Evolutionary conservation across 2,113 vertebrate genomes (phyloP).

Genomic region (Xenopus laevis): DNA sequence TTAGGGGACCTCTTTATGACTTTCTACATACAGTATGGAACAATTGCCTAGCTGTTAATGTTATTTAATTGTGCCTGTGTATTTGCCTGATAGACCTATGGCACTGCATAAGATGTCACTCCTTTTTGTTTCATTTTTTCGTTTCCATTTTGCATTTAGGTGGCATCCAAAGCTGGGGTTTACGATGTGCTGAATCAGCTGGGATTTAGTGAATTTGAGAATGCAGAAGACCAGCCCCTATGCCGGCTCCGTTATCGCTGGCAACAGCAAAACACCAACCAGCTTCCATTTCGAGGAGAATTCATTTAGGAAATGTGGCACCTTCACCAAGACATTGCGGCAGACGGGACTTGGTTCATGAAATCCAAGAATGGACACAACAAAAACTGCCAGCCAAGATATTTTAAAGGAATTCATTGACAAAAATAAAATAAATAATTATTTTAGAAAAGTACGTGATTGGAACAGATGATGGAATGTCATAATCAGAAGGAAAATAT

Average conservation of each 20-base stretch:
- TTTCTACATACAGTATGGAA: too few relatives aligned
- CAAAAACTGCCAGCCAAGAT: not conserved
- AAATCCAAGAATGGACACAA: not conserved
- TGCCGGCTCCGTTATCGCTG: slow-evolving; percentile 81
- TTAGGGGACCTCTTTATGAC: too few relatives aligned
- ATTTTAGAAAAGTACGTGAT: too few relatives aligned
- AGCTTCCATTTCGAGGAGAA: slow-evolving; percentile 73
- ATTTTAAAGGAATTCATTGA: not conserved
- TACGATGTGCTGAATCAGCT: slow-evolving; percentile 88
- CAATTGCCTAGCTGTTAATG: too few relatives aligned
- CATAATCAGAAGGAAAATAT: too few relatives aligned
- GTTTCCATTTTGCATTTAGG: slow-evolving; percentile 61
- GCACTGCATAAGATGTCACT: too few relatives aligned
- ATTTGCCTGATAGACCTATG: too few relatives aligned
- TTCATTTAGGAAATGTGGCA: slow-evolving; percentile 65
- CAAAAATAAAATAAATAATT: not conserved
- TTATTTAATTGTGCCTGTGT: too few relatives aligned
- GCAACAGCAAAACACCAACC: slow-evolving; percentile 68
- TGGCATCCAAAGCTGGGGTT: slow-evolving; percentile 84
- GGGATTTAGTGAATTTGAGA: slow-evolving; percentile 87
- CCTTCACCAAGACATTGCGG: not conserved
- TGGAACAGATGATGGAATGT: too few relatives aligned
- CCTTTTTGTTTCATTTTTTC: too few relatives aligned
- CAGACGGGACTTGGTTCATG: not conserved
- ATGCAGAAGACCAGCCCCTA: slow-evolving; percentile 65